A percentile compares a stretch with the other conserved stretches of the same genome.
Evolutionary conservation across 2,113 vertebrate genomes (phyloP).

Genomic region (Megaceryle maxima): DNA sequence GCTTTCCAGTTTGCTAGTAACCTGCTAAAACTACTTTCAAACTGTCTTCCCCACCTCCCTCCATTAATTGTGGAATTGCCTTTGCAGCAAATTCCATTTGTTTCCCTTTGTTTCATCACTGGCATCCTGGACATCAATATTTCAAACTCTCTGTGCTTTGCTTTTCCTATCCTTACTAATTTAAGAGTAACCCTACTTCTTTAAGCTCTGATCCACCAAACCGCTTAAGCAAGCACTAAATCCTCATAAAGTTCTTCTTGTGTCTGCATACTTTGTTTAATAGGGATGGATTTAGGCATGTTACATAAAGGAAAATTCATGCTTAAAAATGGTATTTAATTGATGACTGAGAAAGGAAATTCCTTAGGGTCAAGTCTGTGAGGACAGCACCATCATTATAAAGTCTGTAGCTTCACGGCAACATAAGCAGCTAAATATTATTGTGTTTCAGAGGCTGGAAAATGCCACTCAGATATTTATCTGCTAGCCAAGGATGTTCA

Average conservation of each 20-base stretch:
- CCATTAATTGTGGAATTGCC: not conserved
- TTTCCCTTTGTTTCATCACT: not conserved
- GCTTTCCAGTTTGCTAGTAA: not conserved
- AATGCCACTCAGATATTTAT: not conserved
- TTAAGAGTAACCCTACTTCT: not conserved
- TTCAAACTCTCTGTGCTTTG: not conserved
- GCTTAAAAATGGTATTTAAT: not conserved
- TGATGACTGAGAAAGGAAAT: not conserved
- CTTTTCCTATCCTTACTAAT: not conserved
- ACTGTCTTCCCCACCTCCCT: not conserved
- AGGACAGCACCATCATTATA: not conserved
- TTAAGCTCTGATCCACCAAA: not conserved
- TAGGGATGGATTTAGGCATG: not conserved
- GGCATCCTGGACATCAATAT: not conserved
- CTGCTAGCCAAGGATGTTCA: not conserved
- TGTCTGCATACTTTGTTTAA: not conserved
- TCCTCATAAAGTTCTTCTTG: not conserved
- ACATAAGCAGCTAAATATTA: not conserved
- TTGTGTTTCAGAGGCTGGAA: not conserved
- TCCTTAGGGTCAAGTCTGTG: not conserved
- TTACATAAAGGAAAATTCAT: not conserved
- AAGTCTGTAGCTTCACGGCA: not conserved
- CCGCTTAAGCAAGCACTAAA: not conserved
- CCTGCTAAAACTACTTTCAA: not conserved
- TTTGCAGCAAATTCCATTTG: not conserved